phyloP scores from a whole-genome alignment of 2,113 vertebrate genomes.

The Chamaetylas fuelleborni region DNA sequence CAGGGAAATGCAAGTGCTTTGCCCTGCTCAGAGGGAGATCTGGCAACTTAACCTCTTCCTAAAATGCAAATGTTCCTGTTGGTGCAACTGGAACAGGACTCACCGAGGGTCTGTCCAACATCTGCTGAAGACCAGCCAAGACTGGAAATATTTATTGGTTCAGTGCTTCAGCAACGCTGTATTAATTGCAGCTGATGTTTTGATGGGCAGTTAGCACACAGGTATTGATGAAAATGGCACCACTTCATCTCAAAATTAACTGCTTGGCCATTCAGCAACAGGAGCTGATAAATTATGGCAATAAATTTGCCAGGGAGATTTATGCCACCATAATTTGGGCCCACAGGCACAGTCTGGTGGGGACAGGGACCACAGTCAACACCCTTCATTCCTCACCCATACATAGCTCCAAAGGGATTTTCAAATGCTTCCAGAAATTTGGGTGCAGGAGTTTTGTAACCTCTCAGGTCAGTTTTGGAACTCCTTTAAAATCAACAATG shows the following conservation, averaged over 20 bases:
- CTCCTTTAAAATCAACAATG: background rate
- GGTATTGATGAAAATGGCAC: conserved; percentile 80
- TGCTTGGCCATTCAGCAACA: conserved; percentile 71
- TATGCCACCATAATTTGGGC: conserved; percentile 2
- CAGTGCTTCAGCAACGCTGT: conserved; percentile 60
- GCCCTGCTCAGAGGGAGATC: background rate
- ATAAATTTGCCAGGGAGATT: conserved; percentile 76
- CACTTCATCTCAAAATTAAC: conserved; percentile 80
- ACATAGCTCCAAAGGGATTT: background rate
- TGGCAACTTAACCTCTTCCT: conserved; percentile 10
- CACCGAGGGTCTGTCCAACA: background rate
- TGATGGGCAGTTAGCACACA: conserved; percentile 74
- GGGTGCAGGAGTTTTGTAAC: background rate
- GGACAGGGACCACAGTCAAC: accelerated
- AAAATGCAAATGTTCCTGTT: background rate
- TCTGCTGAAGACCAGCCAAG: conserved; percentile 57
- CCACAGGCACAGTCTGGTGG: accelerated
- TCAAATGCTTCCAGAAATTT: background rate
- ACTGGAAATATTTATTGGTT: conserved; percentile 70
- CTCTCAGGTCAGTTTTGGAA: background rate
- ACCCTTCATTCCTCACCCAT: background rate
- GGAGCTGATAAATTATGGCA: conserved; percentile 75
- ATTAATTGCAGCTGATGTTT: conserved; percentile 76
- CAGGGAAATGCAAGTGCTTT: background rate
- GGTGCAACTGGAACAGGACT: background rate